These are phyloP conservation scores for Microtus ochrogaster DNA, from an alignment of 2,113 vertebrate species.

Conservation along the genomic window DNA sequence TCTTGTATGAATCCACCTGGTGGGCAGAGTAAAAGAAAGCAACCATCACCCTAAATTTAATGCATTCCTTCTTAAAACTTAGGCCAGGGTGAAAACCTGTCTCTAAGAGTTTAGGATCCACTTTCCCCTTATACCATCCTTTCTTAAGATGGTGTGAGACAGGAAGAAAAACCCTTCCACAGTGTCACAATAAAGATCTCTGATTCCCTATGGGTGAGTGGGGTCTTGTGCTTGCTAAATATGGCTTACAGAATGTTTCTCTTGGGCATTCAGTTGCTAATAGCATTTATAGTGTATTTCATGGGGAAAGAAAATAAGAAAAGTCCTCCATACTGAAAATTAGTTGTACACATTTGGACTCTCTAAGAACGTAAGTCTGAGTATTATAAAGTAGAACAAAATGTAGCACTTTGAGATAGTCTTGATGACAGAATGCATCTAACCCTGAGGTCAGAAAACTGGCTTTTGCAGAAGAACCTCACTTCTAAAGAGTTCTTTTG, in stretches of 20 bases:
- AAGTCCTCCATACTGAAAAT: background rate
- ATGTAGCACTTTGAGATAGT: background rate
- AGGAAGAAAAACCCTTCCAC: background rate
- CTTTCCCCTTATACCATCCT: background rate
- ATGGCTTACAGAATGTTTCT: background rate
- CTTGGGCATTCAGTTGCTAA: background rate
- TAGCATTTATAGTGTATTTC: background rate
- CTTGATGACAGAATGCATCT: background rate
- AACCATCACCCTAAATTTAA: background rate
- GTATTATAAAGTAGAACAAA: background rate
- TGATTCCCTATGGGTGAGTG: background rate
- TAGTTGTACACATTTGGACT: background rate
- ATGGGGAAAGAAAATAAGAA: background rate
- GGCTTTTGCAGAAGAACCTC: background rate
- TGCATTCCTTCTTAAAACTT: background rate
- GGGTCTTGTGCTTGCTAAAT: background rate
- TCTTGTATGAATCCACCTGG: background rate
- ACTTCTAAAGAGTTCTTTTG: conserved; percentile 31
- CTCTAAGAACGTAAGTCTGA: background rate
- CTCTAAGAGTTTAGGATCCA: background rate
- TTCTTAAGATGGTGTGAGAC: background rate
- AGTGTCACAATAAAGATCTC: background rate
- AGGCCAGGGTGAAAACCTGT: background rate
- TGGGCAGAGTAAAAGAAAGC: background rate
- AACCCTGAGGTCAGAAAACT: conserved; percentile 1